phyloP scores from a whole-genome alignment of 2,888 invertebrate species.

The Conomelus anceps region DNA sequence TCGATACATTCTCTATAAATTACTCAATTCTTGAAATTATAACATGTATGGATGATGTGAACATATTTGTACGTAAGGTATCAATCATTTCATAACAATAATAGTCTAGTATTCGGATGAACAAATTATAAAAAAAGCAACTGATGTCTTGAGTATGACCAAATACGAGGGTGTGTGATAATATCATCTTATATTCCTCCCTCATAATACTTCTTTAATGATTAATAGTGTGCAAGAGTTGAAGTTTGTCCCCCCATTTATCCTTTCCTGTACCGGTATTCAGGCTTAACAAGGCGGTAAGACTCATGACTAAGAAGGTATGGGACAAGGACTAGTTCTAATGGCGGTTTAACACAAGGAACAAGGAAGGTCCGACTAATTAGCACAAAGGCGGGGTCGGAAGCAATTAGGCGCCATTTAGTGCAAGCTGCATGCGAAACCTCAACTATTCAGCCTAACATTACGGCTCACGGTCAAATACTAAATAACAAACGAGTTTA shows the following conservation, averaged over 20 bases:
- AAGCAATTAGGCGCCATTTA: conserved; percentile 6
- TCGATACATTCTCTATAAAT: too few relatives aligned
- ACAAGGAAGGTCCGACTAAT: conserved; percentile 1
- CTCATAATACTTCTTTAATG: not conserved
- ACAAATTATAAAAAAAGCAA: too few relatives aligned
- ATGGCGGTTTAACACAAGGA: conserved; percentile 5
- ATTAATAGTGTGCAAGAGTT: not conserved
- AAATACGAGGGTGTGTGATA: too few relatives aligned
- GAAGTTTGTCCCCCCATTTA: not conserved
- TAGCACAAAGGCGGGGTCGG: not conserved
- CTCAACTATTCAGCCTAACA: not conserved
- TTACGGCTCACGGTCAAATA: not conserved
- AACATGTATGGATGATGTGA: too few relatives aligned
- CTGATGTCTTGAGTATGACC: too few relatives aligned
- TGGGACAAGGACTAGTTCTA: not conserved
- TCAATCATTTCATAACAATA: too few relatives aligned
- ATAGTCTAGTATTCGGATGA: too few relatives aligned
- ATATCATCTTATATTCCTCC: not conserved
- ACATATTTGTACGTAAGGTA: too few relatives aligned
- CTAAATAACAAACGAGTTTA: not conserved
- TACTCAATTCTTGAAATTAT: too few relatives aligned
- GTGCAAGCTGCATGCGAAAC: conserved; percentile 1
- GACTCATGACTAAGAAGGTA: not conserved
- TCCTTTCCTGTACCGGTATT: not conserved
- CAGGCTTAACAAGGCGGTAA: not conserved